A percentile compares a stretch with the other conserved stretches of the same genome.
These are phyloP conservation scores for Erebia epiphron DNA, from an alignment of 2,888 invertebrate genomes.

Conservation along the genomic window DNA sequence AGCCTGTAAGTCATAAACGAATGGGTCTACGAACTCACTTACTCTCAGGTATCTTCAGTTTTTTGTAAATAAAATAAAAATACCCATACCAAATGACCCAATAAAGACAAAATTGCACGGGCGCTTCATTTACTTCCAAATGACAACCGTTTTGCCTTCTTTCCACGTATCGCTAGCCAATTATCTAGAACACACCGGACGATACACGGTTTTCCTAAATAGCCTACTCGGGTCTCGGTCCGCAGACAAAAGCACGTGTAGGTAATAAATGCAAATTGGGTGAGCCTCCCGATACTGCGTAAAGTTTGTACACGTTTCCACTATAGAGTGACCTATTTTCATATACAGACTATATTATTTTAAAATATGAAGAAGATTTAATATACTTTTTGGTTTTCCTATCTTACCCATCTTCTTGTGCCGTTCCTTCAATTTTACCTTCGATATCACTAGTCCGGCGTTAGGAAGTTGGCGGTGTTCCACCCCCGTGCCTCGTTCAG, in stretches of 20 bases:
- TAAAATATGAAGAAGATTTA: neutral
- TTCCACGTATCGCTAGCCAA: conserved; percentile 37
- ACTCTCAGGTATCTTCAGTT: neutral
- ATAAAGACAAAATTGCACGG: conserved; percentile 13
- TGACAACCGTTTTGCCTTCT: conserved; percentile 28
- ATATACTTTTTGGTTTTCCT: neutral
- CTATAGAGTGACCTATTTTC: neutral
- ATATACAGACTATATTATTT: neutral
- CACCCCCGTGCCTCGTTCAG: too few species aligned
- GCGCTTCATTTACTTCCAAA: conserved; percentile 11
- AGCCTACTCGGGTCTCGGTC: conserved; percentile 43
- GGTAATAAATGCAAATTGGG: conserved; percentile 72
- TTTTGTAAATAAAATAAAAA: conserved; percentile 3
- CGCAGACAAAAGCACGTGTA: conserved; percentile 56
- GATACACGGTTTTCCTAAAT: conserved; percentile 55
- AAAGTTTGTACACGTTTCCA: conserved; percentile 34
- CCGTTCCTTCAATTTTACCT: neutral
- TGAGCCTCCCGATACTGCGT: conserved; percentile 40
- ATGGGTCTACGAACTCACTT: neutral
- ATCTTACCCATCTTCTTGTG: neutral
- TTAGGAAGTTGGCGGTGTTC: too few species aligned
- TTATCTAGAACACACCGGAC: conserved; percentile 43
- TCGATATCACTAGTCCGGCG: too few species aligned
- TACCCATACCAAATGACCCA: too few species aligned
- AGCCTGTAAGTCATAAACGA: neutral